Evolutionary conservation across 2,888 invertebrate species (phyloP).

Genomic region (Drosophila koepferae): DNA sequence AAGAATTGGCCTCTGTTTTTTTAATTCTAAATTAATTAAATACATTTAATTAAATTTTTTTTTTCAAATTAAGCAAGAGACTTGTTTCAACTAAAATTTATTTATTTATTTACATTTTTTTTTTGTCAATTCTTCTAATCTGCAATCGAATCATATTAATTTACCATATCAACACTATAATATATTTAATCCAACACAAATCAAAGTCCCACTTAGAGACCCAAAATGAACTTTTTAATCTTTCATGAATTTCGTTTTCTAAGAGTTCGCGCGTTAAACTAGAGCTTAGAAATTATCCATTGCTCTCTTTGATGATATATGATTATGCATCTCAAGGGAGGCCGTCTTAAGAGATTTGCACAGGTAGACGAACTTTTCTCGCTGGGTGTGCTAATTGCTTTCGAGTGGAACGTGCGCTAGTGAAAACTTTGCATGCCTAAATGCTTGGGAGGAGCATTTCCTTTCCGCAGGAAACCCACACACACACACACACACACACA

Average conservation of each 20-base stretch:
- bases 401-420: slow-evolving; percentile 71
- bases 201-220: background rate
- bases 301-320: background rate
- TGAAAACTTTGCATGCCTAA: slow-evolving; percentile 75
- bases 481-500: slow-evolving; percentile 5
- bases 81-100: too few species aligned
- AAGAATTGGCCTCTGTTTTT: too few species aligned
- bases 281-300: too few species aligned
- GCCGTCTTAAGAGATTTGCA: background rate
- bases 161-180: too few species aligned
- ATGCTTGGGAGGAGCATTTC: slow-evolving; percentile 65
- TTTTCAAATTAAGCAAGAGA: too few species aligned
- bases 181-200: background rate
- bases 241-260: background rate
- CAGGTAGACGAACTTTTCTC: slow-evolving; percentile 43
- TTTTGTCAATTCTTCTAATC: too few species aligned
- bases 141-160: too few species aligned
- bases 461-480: slow-evolving; percentile 70
- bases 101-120: too few species aligned
- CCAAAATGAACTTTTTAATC: background rate
- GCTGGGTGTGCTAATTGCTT: slow-evolving; percentile 68
- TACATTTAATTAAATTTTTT: too few species aligned
- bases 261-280: background rate
- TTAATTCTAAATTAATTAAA: too few species aligned
- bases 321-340: background rate